Evolutionary conservation across 2,797 vertebrate species (phyloP).

Genomic region (Adrianichthys oophorus): DNA sequence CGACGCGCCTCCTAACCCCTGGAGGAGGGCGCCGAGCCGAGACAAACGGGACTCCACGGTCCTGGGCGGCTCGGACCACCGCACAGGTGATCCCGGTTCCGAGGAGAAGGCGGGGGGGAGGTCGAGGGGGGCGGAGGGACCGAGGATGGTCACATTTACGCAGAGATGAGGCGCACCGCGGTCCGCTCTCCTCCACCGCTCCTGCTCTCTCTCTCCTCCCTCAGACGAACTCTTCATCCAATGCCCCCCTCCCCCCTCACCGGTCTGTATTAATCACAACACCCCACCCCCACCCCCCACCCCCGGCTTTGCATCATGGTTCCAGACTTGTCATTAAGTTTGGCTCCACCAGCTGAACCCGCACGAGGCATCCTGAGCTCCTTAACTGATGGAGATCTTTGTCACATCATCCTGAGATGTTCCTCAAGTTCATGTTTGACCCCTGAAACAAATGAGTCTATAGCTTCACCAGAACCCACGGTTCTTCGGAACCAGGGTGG

Average conservation of each 20-base stretch:
- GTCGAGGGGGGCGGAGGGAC: conserved; percentile 26
- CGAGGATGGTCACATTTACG: conserved; percentile 64
- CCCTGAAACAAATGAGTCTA: no score
- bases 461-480: no score
- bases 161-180: conserved; percentile 50
- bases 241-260: conserved; percentile 8
- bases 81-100: conserved; percentile 35
- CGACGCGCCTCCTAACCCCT: conserved; percentile 69
- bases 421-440: no score
- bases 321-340: not conserved
- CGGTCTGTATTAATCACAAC: not conserved
- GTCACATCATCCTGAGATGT: no score
- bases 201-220: conserved; percentile 14
- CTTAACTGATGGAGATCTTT: no score
- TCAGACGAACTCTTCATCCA: conserved; percentile 17
- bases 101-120: conserved; percentile 32
- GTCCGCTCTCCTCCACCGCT: conserved; percentile 15
- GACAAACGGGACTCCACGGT: conserved; percentile 69
- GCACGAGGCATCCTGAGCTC: no score
- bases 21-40: conserved; percentile 73
- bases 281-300: not conserved
- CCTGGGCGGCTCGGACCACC: conserved; percentile 32
- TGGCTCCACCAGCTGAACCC: not conserved
- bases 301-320: no score
- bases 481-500: no score